Base-by-base conservation (phyloP, 23 tunicate genomes). In the Ascidia mentula region DNA sequence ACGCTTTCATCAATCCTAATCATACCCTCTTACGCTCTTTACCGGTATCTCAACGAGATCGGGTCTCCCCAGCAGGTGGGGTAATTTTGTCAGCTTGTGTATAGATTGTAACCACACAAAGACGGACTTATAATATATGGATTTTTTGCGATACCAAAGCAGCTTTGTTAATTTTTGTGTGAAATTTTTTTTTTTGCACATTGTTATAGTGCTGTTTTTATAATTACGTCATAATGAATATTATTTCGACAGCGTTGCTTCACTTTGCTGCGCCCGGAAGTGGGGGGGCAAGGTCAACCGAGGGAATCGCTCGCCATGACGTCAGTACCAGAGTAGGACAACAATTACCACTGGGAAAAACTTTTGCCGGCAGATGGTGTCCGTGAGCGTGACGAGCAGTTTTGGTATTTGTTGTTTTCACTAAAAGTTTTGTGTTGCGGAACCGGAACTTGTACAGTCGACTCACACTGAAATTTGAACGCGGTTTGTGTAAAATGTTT, bases 11-110 rank as follows among this genome's bases (percentile, higher is more conserved):
- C 98, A 22, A 45, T 88, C 13, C 9, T 74, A 6, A 39, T 93
- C 5, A 80, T 88, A 32, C 94, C 91, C 81, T 69, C 40, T 18
- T 93, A 93, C 93, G 90, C 90, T 84, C 85, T 93, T 94, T 93
- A 93, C 79, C 85, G 88, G 82, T 78, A 60, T 31, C 32, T 73
- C 28, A 37, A 20, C 8, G 85, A 74, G 61, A n/a, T 59, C 0
- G 86, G 86, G 32, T 73, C 90, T 0, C 84, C 90, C 12, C 53
- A 60, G 42, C 85, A 87, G 91, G 86, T 87, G 31, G 42, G 17
- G 0, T 0, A 34, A 20, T 36, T 74, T 0, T 74, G 71, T 36
- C 18, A 74, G 20, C 28, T 70, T 70, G n/a, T 70, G 18, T n/a
- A n/a, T n/a, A n/a, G 13, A 53, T 53, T 6, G 24, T 20, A 53